Conservation (phyloP, 2,797 vertebrate species). For the Darevskia mixta region DNA sequence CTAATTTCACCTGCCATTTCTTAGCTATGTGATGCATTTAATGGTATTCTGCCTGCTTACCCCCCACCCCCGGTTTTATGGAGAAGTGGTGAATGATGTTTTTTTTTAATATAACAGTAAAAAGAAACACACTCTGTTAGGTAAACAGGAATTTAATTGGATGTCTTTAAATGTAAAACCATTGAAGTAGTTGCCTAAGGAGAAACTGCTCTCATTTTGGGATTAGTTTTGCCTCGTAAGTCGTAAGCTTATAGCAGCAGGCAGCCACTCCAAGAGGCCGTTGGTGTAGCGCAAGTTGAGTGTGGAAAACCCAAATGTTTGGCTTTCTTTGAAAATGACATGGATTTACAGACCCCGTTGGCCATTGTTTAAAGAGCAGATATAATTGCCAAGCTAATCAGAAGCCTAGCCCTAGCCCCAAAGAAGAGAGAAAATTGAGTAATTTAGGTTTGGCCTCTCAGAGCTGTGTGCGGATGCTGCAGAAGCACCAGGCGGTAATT, state of each 20-base stretch:
- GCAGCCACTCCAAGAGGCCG: constrained; percentile 44
- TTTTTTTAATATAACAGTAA: constrained; percentile 41
- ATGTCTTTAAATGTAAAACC: constrained; percentile 62
- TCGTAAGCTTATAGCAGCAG: constrained; percentile 23
- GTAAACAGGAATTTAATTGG: constrained; percentile 61
- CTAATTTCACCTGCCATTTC: not conserved
- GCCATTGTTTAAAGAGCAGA: constrained; percentile 27
- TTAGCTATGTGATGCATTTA: constrained; percentile 47
- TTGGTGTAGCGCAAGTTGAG: constrained; percentile 46
- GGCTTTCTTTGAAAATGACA: constrained; percentile 45
- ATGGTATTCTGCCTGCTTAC: not conserved
- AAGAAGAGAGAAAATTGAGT: not conserved
- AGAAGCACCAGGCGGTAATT: not conserved
- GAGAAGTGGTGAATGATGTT: constrained; percentile 32
- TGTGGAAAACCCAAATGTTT: constrained; percentile 45
- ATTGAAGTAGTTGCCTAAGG: constrained; percentile 61
- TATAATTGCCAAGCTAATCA: constrained; percentile 38
- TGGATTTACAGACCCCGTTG: not conserved
- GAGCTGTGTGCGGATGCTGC: not conserved
- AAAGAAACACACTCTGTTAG: constrained; percentile 60
- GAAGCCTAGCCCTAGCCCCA: constrained; percentile 33
- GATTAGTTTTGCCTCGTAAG: constrained; percentile 54
- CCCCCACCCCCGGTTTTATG: not conserved
- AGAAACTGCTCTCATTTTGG: constrained; percentile 61
- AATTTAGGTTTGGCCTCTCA: constrained; percentile 43